A percentile compares a stretch with the other conserved stretches of the same genome.
These are phyloP conservation scores for Poliocrania exsul DNA, from an alignment of 2,797 vertebrate genomes.

Conservation along the genomic window DNA sequence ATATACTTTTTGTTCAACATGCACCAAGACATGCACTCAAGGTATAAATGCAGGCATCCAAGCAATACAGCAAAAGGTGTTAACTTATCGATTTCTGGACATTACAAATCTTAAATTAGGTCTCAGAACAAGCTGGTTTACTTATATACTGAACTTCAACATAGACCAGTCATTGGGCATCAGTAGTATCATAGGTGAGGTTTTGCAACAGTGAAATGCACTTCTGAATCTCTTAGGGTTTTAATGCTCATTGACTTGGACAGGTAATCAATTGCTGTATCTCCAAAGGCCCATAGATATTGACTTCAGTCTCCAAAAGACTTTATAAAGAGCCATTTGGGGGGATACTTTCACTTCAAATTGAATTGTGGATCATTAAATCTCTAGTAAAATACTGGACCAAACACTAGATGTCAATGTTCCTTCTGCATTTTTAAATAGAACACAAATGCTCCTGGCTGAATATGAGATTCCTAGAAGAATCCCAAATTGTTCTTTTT, in stretches of 20 bases:
- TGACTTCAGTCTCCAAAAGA: conserved; percentile 88
- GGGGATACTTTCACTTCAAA: conserved; percentile 85
- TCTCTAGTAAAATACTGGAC: conserved; percentile 71
- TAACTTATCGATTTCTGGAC: not conserved
- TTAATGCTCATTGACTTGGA: conserved; percentile 82
- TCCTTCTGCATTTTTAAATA: conserved; percentile 72
- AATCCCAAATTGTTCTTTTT: not conserved
- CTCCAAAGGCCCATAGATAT: conserved; percentile 83
- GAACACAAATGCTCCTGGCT: not conserved
- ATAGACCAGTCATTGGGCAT: conserved; percentile 11
- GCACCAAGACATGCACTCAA: not conserved
- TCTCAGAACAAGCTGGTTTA: conserved; percentile 21
- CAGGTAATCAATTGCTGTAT: conserved; percentile 87
- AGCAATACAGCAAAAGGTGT: not conserved
- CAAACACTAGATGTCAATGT: conserved; percentile 44
- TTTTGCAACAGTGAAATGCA: conserved; percentile 24
- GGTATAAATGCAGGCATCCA: not conserved
- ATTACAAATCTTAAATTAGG: not conserved
- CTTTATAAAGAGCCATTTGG: conserved; percentile 87
- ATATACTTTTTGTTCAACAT: not conserved
- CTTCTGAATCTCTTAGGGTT: conserved; percentile 68
- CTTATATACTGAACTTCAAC: not conserved
- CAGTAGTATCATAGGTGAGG: conserved; percentile 28
- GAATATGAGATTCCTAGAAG: conserved; percentile 30
- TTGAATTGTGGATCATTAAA: conserved; percentile 83